phyloP scores from a whole-genome alignment of 2,888 invertebrate species.

The Oligia strigilis region DNA sequence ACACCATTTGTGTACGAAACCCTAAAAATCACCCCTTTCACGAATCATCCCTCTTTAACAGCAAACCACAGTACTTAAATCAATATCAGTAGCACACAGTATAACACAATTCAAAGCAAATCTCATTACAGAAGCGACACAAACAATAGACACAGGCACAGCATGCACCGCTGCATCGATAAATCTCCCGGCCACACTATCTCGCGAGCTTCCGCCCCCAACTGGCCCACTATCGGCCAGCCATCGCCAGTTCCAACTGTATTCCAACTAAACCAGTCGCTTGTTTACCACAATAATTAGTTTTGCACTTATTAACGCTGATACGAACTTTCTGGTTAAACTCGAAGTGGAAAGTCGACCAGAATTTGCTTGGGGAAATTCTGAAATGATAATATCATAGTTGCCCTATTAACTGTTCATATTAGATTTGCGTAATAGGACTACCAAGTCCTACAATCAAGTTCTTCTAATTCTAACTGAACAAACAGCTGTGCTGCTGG shows the following conservation, averaged over 20 bases:
- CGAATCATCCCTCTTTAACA: background rate
- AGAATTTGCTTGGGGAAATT: background rate
- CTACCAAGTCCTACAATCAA: background rate
- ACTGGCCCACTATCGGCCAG: slow-evolving; percentile 43
- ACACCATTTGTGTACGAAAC: background rate
- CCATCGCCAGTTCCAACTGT: slow-evolving; percentile 36
- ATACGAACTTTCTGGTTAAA: background rate
- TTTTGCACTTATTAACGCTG: slow-evolving; percentile 19
- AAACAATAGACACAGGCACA: slow-evolving; percentile 23
- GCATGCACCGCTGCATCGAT: slow-evolving; percentile 39
- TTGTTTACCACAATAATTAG: slow-evolving; percentile 37
- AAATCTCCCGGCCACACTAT: slow-evolving; percentile 53
- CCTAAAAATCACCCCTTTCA: background rate
- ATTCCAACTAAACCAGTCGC: slow-evolving; percentile 17
- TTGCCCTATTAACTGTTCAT: background rate
- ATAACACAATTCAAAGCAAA: slow-evolving; percentile 25
- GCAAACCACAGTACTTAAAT: background rate
- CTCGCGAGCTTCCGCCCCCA: slow-evolving; percentile 53
- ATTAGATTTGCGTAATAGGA: background rate
- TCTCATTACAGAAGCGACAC: slow-evolving; percentile 37
- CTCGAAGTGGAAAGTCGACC: slow-evolving; percentile 13
- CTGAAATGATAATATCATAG: background rate
- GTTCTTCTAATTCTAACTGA: background rate
- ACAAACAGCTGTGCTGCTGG: background rate
- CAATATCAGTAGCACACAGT: background rate